Percentiles rank a stretch among this genome's conserved stretches.
These are phyloP conservation scores for Drosophila leonis DNA, from an alignment of 2,888 invertebrate genomes.

Conservation along the genomic window DNA sequence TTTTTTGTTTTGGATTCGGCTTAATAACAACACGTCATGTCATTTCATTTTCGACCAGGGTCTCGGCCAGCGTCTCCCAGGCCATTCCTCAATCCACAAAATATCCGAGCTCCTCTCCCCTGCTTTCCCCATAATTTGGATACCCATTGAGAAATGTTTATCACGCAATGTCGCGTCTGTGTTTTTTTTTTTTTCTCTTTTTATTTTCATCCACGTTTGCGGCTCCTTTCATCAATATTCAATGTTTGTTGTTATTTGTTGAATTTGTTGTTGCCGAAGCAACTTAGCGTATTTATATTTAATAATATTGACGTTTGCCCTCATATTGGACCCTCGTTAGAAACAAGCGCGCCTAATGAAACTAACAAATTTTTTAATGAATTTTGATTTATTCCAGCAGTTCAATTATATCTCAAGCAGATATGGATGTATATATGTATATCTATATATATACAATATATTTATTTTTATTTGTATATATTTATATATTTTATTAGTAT, in stretches of 20 bases:
- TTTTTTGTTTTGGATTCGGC: slow-evolving; percentile 59
- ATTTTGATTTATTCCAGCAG: slow-evolving; percentile 19
- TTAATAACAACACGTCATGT: slow-evolving; percentile 82
- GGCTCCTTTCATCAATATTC: slow-evolving; percentile 70
- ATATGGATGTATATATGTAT: background rate
- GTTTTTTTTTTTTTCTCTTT: slow-evolving; percentile 16
- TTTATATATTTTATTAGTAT: background rate
- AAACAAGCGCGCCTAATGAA: slow-evolving; percentile 41
- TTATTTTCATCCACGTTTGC: slow-evolving; percentile 38
- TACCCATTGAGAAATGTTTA: slow-evolving; percentile 74
- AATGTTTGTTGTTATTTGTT: slow-evolving; percentile 25
- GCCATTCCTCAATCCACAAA: slow-evolving; percentile 18
- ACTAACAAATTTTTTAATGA: slow-evolving; percentile 41
- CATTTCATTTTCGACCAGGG: slow-evolving; percentile 76
- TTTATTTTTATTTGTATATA: background rate
- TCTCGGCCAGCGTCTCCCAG: slow-evolving; percentile 21
- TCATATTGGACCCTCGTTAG: slow-evolving; percentile 78
- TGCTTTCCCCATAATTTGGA: slow-evolving; percentile 17
- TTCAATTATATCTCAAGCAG: background rate
- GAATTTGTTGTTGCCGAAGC: slow-evolving; percentile 24
- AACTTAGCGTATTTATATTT: slow-evolving; percentile 59
- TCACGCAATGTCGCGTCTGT: slow-evolving; percentile 80
- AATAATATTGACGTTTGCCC: slow-evolving; percentile 71
- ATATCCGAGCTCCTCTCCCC: background rate
- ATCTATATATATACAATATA: background rate